Base-by-base conservation (phyloP, 2,888 invertebrate genomes). In the Altica lythri region DNA sequence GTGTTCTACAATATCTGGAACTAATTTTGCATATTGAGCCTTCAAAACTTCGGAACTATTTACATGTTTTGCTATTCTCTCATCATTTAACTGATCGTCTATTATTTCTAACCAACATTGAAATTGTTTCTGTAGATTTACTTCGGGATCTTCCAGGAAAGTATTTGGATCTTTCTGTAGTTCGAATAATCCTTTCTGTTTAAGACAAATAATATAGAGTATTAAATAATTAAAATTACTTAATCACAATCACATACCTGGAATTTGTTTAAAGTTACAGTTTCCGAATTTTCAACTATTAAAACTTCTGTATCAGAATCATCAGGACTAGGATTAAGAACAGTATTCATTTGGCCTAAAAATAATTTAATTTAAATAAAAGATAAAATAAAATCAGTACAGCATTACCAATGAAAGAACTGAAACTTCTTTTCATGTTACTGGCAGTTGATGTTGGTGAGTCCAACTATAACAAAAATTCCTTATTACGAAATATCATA, bases 101-200 rank as follows among this genome's bases (percentile, higher is more conserved):
- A 79, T 79, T 38, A 80, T 78, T 65, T 81, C 80, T 62, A 83
- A 65, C 85, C 85, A 86, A 57, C 80, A 80, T 61, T 81, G 75
- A 70, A 80, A 86, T 56, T 81, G 79, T 58, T 81, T 79, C 34
- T 73, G 68, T 29, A 82, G 72, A 29, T 72, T 68, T 17, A 77
- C 83, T 57, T 81, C 78, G 0, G 89, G 89, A 27, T 88, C 86
- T 45, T 83, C 82, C 61, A 86, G 78, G 78, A 86, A 91, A 0
- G 90, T 90, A 5, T 83, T 84, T 57, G 87, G 86, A 59, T 89
- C 84, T 43, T 83, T 82, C 65, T 89, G 88, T 16, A 91, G 78
- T 12, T 85, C 84, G 72, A 86, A 84, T 37, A 90, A 76, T 62
- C 86, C 83, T 71, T 85, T 84, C 86, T 68, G 32, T n/a, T n/a